A percentile compares a stretch with the other conserved stretches of the same genome.
Conservation (phyloP, 2,797 vertebrate species). For the Psittacula echo region DNA sequence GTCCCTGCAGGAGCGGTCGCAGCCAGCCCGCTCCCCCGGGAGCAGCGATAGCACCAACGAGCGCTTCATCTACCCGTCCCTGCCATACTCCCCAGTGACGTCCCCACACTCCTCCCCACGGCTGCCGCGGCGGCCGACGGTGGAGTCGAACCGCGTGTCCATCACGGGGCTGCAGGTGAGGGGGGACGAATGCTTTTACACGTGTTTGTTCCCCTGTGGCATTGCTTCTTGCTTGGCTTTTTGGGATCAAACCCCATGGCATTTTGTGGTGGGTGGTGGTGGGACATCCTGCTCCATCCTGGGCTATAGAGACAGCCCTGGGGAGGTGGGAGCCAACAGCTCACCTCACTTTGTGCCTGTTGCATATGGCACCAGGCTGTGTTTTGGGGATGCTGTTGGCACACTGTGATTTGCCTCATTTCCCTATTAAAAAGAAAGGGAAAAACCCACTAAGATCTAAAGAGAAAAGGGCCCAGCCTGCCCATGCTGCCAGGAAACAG, state of each 20-base stretch:
- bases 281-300: neutral
- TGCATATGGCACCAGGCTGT: fast-evolving
- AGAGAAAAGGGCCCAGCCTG: neutral
- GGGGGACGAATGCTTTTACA: fast-evolving
- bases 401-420: fast-evolving
- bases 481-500: neutral
- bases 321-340: neutral
- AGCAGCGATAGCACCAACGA: constrained; percentile 77
- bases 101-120: constrained; percentile 94
- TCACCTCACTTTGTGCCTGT: fast-evolving
- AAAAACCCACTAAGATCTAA: neutral
- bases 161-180: constrained; percentile 95
- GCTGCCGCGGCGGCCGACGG: constrained; percentile 90
- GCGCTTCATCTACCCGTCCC: constrained; percentile 87
- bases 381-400: fast-evolving
- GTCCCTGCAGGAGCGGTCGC: constrained; percentile 91
- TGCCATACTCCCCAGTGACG: constrained; percentile 89
- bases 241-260: fast-evolving
- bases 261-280: fast-evolving
- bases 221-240: fast-evolving
- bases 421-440: neutral
- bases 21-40: constrained; percentile 77
- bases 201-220: neutral
- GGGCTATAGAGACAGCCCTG: neutral
- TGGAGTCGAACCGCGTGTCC: constrained; percentile 95